These are phyloP conservation scores for Aphidius ervi DNA, from an alignment of 1,140 invertebrate species.

Conservation along the genomic window DNA sequence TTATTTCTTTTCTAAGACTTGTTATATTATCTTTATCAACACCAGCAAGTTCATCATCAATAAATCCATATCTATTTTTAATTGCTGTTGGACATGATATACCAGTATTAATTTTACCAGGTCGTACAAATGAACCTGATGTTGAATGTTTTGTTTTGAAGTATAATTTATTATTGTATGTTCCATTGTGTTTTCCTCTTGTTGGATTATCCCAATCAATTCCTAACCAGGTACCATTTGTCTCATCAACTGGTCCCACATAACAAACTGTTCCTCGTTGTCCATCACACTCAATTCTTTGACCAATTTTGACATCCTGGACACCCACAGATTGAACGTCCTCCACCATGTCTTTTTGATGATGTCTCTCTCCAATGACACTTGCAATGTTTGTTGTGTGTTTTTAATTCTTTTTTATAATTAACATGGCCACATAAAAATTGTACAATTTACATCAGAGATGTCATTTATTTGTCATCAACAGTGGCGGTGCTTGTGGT, in stretches of 20 bases:
- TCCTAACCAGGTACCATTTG: conserved; percentile 74
- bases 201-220: conserved; percentile 88
- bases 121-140: conserved; percentile 82
- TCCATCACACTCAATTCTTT: conserved; percentile 57
- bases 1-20: conserved; percentile 62
- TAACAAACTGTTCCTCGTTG: conserved; percentile 58
- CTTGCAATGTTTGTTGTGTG: too few relatives aligned
- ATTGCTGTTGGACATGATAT: conserved; percentile 70
- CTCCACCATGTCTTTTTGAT: too few relatives aligned
- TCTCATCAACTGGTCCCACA: conserved; percentile 57
- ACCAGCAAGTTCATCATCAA: conserved; percentile 57
- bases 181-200: conserved; percentile 88
- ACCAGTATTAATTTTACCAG: conserved; percentile 71
- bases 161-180: conserved; percentile 73
- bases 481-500: too few relatives aligned
- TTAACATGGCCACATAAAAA: too few relatives aligned
- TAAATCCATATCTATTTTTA: conserved; percentile 66
- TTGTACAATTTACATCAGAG: too few relatives aligned
- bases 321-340: too few relatives aligned
- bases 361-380: too few relatives aligned
- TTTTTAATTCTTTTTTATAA: too few relatives aligned
- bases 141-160: conserved; percentile 71
- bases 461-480: too few relatives aligned
- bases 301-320: conserved; percentile 48
- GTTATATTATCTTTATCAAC: conserved; percentile 60